Base-by-base conservation (phyloP, 1,140 invertebrate species). In the Ylistrum balloti region DNA sequence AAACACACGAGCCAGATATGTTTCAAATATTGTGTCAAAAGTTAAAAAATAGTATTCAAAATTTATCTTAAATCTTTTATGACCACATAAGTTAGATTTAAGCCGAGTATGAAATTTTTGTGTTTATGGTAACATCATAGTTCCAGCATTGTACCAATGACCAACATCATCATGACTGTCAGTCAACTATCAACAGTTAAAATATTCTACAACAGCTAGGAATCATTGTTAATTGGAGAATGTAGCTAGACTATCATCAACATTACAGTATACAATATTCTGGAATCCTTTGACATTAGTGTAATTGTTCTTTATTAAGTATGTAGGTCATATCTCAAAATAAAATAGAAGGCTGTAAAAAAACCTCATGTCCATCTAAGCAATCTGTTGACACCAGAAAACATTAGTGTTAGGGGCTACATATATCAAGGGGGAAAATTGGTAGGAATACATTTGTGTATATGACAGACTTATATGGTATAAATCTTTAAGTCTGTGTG, bases 221-320 rank as follows among this genome's bases (percentile, higher is more conserved):
- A n/a, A n/a, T n/a, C n/a, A n/a, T n/a, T n/a, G n/a, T n/a, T n/a
- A n/a, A n/a, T n/a, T 17, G 45, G 11, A 17, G 7, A 74, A 9
- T 74, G 22, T 74, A 74, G 22, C n/a, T n/a, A 9, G 1, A 74
- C 5, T 74, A 74, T 28, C 56, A 22, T 74, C 1, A 28, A 1
- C 28, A 74, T 74, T 74, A 74, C 56, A 74, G n/a, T 74, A 74
- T 28, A n/a, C n/a, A n/a, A 74, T 74, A 74, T 74, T 74, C 56
- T 17, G 22, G 2, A 74, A n/a, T 74, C 56, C 56, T n/a, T 28
- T 1, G 56, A 11, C 56, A 74, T 74, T 74, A 74, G n/a, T n/a
- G 28, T 74, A 74, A 74, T 74, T 74, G 22, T 74, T n/a, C 28
- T 74, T 28, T n/a, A 74, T 28, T 74, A 28, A 74, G 22, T 74